Evolutionary conservation across 2,888 invertebrate genomes (phyloP).

Genomic region (Chrysopilus asiliformis): DNA sequence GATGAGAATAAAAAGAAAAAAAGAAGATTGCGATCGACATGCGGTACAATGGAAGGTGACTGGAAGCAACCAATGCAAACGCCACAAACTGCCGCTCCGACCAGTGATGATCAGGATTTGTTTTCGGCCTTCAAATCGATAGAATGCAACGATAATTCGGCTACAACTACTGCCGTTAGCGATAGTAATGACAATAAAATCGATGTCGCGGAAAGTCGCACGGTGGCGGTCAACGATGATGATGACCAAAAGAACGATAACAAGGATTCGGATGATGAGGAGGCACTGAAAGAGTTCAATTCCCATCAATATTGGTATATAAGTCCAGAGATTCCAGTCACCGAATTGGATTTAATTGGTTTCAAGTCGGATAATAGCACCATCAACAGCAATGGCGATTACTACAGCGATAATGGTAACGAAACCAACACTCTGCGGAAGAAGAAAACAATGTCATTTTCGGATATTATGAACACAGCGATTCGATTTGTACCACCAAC

Average conservation of each 20-base stretch:
- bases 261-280: slow-evolving; percentile 5
- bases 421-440: background rate
- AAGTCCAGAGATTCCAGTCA: slow-evolving; percentile 39
- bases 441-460: background rate
- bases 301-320: slow-evolving; percentile 44
- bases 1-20: background rate
- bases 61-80: no score
- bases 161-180: no score
- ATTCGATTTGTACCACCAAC: slow-evolving; percentile 7
- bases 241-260: background rate
- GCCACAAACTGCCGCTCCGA: no score
- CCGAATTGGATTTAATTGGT: slow-evolving; percentile 29
- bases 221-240: background rate
- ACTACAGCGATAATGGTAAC: no score
- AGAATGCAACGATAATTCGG: slow-evolving; percentile 2
- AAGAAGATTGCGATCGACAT: no score
- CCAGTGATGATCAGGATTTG: slow-evolving; percentile 6
- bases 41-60: no score
- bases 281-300: slow-evolving; percentile 37
- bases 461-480: slow-evolving; percentile 2
- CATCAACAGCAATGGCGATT: no score
- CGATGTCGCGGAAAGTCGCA: slow-evolving; percentile 1
- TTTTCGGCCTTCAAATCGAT: slow-evolving; percentile 3
- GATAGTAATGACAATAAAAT: slow-evolving; percentile 4
- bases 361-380: no score